Base-by-base conservation (phyloP, 2,113 vertebrate species). In the Morone chrysops region DNA sequence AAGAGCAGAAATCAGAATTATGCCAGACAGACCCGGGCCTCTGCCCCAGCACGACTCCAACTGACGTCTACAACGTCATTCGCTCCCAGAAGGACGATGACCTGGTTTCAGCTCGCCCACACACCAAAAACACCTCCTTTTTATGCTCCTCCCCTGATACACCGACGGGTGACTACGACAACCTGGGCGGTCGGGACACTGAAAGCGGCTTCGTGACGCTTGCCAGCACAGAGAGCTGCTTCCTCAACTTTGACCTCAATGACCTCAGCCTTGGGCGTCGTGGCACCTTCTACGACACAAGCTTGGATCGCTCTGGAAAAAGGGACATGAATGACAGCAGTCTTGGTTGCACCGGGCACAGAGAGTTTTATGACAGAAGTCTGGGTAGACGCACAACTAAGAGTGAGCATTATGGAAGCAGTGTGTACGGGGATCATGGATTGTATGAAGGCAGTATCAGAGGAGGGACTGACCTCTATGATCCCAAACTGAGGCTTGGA, bases 121-220 rank as follows among this genome's bases (percentile, higher is more conserved):
- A 95, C 67, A 96, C 95, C 18, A 96, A 96, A 78, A 99, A 98
- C 80, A 97, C 96, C n/a, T 99, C 98, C 7, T 99, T 99, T 90
- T 90, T 96, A 8, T 93, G 88, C 12, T 96, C 95, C 47, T 94
- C 90, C 17, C 96, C 94, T 0, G 93, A 95, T 63, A 94, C 89
- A 0, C 95, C 92, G n/a, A 96, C 80, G 0, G 95, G 94, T 36
- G 97, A 96, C 73, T 96, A 96, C 1, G 96, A 96, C 75, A 96
- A 96, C 50, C 78, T 93, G 14, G 95, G 87, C 0, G 93, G 91
- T 62, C 92, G 95, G 2, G 89, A 95, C 86, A 96, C 96, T 0
- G 96, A 96, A 18, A 96, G 96, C 0, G 96, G 96, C 67, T 96
- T 96, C 18, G 95, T 96, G 84, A 96, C 95, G 0, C 83, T 96